Evolutionary conservation across 2,888 invertebrate genomes (phyloP).

Genomic region (Drosophila limbata): DNA sequence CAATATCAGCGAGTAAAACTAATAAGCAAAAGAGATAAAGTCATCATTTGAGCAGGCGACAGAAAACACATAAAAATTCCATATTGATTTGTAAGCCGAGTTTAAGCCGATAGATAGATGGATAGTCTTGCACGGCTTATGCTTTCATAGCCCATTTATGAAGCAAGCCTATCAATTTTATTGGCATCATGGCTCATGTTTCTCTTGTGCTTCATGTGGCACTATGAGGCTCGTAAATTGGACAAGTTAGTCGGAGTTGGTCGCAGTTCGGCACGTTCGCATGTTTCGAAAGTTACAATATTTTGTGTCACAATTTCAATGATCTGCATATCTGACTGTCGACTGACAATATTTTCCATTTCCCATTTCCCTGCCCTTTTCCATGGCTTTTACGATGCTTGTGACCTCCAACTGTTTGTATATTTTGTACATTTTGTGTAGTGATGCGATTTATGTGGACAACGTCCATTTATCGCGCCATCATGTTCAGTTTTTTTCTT

Average conservation of each 20-base stretch:
- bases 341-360: slow-evolving; percentile 28
- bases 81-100: slow-evolving; percentile 44
- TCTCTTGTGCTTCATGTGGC: slow-evolving; percentile 65
- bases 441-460: slow-evolving; percentile 63
- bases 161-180: slow-evolving; percentile 50
- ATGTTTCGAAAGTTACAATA: slow-evolving; percentile 53
- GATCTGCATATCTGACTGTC: slow-evolving; percentile 65
- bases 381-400: slow-evolving; percentile 21
- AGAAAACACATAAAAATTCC: slow-evolving; percentile 27
- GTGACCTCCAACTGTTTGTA: slow-evolving; percentile 23
- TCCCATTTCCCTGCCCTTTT: slow-evolving; percentile 23
- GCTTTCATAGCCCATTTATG: slow-evolving; percentile 49
- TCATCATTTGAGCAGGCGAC: slow-evolving; percentile 24
- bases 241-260: slow-evolving; percentile 60
- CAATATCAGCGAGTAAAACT: slow-evolving; percentile 20
- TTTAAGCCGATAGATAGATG: slow-evolving; percentile 4
- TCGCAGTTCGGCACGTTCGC: slow-evolving; percentile 54
- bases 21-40: slow-evolving; percentile 18
- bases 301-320: slow-evolving; percentile 55
- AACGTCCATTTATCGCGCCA: slow-evolving; percentile 71
- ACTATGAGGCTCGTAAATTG: slow-evolving; percentile 60
- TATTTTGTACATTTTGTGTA: slow-evolving; percentile 24
- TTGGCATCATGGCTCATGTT: slow-evolving; percentile 56
- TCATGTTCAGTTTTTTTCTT: slow-evolving; percentile 52
- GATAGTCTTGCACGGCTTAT: slow-evolving; percentile 15